Conservation (phyloP, 2,888 invertebrate genomes). For the Lochmaea capreae region DNA sequence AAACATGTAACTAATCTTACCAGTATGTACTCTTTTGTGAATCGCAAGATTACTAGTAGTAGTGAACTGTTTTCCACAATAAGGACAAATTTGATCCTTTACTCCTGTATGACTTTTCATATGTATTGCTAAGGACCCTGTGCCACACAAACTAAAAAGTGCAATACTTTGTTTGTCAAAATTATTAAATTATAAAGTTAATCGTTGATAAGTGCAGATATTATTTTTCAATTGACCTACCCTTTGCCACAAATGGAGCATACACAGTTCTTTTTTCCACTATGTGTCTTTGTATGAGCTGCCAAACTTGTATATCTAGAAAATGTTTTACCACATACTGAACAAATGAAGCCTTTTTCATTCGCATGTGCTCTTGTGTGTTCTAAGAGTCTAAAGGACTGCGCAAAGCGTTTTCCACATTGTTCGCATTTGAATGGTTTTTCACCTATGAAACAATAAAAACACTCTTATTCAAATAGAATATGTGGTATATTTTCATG, state of each 20-base stretch:
- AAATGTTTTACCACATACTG: slow-evolving; percentile 64
- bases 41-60: slow-evolving; percentile 63
- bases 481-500: neutral
- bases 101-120: slow-evolving; percentile 67
- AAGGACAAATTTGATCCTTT: slow-evolving; percentile 63
- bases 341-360: slow-evolving; percentile 63
- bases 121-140: slow-evolving; percentile 65
- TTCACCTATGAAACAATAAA: slow-evolving; percentile 53
- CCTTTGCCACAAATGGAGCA: slow-evolving; percentile 64
- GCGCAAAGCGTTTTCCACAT: slow-evolving; percentile 61
- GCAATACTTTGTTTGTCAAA: slow-evolving; percentile 6
- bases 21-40: slow-evolving; percentile 63
- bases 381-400: slow-evolving; percentile 61
- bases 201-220: neutral
- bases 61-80: slow-evolving; percentile 64
- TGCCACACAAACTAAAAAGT: slow-evolving; percentile 60
- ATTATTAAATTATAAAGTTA: neutral
- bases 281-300: slow-evolving; percentile 63
- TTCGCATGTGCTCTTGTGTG: slow-evolving; percentile 64
- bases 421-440: slow-evolving; percentile 63
- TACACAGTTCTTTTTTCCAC: slow-evolving; percentile 61
- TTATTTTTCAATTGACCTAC: slow-evolving; percentile 48
- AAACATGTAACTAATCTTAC: slow-evolving; percentile 42
- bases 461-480: neutral
- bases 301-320: slow-evolving; percentile 61